A percentile compares a stretch with the other conserved stretches of the same genome.
phyloP scores from a whole-genome alignment of 2,113 vertebrate genomes.

The Brachirus orientalis region DNA sequence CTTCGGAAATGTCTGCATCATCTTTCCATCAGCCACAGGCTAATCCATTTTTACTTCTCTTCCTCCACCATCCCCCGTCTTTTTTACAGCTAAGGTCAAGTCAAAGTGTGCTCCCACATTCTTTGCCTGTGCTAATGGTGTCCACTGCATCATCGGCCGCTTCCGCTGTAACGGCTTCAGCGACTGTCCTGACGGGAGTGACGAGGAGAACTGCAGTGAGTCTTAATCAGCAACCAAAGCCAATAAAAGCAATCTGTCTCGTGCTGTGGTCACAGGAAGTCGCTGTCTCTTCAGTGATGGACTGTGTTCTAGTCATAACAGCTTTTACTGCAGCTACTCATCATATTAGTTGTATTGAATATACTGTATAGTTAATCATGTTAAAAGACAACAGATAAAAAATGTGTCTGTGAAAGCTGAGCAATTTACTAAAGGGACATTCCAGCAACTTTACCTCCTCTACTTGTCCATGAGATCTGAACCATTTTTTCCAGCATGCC shows the following conservation, averaged over 20 bases:
- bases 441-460: too few relatives aligned
- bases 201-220: constrained; percentile 99
- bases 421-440: too few relatives aligned
- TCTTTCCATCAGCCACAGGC: neutral
- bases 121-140: constrained; percentile 92
- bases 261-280: constrained; percentile 3
- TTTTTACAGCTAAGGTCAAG: constrained; percentile 87
- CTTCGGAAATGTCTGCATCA: constrained; percentile 18
- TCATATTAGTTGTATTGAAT: neutral
- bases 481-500: too few relatives aligned
- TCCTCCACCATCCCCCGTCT: neutral
- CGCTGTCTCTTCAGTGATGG: constrained; percentile 12
- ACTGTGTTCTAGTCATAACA: constrained; percentile 7
- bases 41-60: constrained; percentile 40
- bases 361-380: too few relatives aligned
- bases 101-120: constrained; percentile 93
- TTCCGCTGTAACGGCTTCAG: constrained; percentile 96
- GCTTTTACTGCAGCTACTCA: constrained; percentile 4
- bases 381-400: too few relatives aligned
- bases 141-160: constrained; percentile 97
- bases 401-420: too few relatives aligned
- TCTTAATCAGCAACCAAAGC: constrained; percentile 41
- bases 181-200: constrained; percentile 95
- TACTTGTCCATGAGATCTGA: too few relatives aligned
- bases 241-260: constrained; percentile 2